These are phyloP conservation scores for Dermochelys coriacea DNA, from an alignment of 2,797 vertebrate species.

Conservation along the genomic window DNA sequence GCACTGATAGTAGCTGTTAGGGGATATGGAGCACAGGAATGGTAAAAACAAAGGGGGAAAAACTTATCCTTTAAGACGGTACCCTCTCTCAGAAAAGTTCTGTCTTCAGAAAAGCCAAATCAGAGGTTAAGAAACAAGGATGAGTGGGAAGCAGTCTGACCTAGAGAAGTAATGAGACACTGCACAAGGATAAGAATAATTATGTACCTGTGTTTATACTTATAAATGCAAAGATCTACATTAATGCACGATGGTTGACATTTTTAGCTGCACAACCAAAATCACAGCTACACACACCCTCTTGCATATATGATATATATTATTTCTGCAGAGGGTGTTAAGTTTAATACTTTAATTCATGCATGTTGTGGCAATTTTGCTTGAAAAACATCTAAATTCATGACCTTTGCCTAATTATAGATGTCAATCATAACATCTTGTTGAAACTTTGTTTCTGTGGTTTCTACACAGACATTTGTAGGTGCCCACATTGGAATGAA, in stretches of 20 bases:
- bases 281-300: slow-evolving; percentile 12
- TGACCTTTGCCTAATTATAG: slow-evolving; percentile 36
- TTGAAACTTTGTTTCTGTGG: neutral
- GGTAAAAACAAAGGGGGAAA: neutral
- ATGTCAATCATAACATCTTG: slow-evolving; percentile 18
- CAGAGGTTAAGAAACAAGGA: neutral
- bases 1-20: neutral
- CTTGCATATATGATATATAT: neutral
- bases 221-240: neutral
- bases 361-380: neutral
- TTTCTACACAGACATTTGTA: slow-evolving; percentile 32
- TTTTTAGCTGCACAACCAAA: slow-evolving; percentile 1
- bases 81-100: neutral
- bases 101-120: neutral
- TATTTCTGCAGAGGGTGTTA: neutral
- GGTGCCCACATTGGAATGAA: slow-evolving; percentile 11
- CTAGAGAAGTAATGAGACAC: neutral
- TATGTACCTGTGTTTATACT: neutral
- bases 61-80: neutral
- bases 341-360: slow-evolving; percentile 45
- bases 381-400: neutral
- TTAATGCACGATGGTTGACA: neutral
- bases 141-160: neutral
- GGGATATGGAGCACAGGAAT: neutral
- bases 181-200: neutral